phyloP scores from a whole-genome alignment of 2,113 vertebrate genomes.

The Anthoscopus minutus region DNA sequence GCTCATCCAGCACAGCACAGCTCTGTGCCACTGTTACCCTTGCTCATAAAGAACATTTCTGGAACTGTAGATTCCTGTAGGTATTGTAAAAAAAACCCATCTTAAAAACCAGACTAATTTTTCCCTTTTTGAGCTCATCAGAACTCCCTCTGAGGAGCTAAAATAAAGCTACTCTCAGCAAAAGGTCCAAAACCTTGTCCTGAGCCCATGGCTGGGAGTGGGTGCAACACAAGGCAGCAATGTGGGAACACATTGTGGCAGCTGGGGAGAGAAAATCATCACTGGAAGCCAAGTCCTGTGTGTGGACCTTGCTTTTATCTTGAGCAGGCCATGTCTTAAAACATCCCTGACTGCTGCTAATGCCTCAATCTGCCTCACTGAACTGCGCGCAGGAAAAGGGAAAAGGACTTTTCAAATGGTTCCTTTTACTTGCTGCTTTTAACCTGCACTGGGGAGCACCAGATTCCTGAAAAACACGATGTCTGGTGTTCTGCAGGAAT shows the following conservation, averaged over 20 bases:
- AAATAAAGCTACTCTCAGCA: not conserved
- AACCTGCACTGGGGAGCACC: not conserved
- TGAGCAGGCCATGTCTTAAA: not conserved
- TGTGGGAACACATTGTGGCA: not conserved
- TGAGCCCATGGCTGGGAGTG: accelerated
- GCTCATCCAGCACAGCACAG: not conserved
- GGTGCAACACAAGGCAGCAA: accelerated
- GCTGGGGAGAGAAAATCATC: not conserved
- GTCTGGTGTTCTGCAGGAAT: not conserved
- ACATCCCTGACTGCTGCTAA: not conserved
- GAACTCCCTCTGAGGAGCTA: not conserved
- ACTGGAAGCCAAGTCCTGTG: not conserved
- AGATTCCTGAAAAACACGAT: not conserved
- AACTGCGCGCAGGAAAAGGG: not conserved
- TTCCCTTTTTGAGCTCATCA: not conserved
- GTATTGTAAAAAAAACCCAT: too few relatives aligned
- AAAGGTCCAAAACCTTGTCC: not conserved
- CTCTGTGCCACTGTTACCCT: not conserved
- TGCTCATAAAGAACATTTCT: not conserved
- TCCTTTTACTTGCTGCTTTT: constrained; percentile 9
- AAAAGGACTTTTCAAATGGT: not conserved
- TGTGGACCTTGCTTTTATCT: not conserved
- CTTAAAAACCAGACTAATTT: not conserved
- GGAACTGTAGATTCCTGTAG: not conserved
- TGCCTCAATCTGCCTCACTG: not conserved